These are phyloP conservation scores for Conomelus anceps DNA, from an alignment of 2,888 invertebrate species.

Conservation along the genomic window DNA sequence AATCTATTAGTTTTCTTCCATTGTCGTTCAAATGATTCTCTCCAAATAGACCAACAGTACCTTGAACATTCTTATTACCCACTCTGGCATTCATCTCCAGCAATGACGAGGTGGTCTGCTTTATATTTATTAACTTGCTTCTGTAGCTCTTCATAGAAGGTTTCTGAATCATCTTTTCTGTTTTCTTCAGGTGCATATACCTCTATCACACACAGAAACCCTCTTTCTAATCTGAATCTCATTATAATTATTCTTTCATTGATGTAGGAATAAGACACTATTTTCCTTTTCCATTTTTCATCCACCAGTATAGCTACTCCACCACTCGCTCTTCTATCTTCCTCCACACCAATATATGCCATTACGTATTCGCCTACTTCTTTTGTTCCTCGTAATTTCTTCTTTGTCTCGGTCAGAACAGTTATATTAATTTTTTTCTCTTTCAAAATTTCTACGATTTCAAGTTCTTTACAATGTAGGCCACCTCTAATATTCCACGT, in stretches of 20 bases:
- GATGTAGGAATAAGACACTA: neutral
- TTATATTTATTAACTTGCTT: neutral
- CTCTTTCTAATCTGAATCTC: neutral
- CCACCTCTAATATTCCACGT: neutral
- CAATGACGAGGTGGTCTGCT: neutral
- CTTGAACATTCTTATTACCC: neutral
- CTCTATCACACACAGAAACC: neutral
- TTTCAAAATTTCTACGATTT: no score
- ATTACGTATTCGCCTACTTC: neutral
- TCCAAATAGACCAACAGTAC: neutral
- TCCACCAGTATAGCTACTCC: neutral
- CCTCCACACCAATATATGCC: neutral
- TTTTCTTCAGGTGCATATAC: neutral
- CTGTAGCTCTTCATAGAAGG: neutral
- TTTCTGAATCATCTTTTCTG: neutral
- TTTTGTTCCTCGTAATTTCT: neutral
- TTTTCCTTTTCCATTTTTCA: neutral
- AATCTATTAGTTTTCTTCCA: neutral
- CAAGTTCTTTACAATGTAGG: neutral
- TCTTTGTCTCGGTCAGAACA: neutral
- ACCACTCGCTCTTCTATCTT: no score
- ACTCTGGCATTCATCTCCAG: conserved; percentile 2
- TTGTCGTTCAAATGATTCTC: neutral
- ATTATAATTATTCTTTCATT: neutral
- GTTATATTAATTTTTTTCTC: neutral